These are phyloP conservation scores for Apogon talboti DNA, from an alignment of 2,797 vertebrate genomes.

Conservation along the genomic window DNA sequence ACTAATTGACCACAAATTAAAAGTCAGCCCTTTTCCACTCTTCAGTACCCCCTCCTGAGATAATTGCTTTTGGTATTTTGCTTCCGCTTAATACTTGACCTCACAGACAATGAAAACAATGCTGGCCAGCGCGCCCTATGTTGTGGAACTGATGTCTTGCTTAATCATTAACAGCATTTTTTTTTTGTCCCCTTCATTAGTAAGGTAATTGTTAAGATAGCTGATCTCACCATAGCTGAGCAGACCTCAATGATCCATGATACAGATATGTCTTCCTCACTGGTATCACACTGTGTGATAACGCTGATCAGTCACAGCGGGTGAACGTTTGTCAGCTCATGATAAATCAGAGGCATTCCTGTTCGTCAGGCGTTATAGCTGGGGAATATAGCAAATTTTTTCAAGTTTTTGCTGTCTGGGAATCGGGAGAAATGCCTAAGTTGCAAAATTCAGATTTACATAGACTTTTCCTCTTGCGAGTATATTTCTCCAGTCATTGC, in stretches of 20 bases:
- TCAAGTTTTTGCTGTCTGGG: too few species aligned
- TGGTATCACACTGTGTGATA: slow-evolving; percentile 19
- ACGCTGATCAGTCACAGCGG: slow-evolving; percentile 1
- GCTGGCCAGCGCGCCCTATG: slow-evolving; percentile 45
- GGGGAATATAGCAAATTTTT: too few species aligned
- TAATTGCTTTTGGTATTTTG: slow-evolving; percentile 52
- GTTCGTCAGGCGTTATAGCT: too few species aligned
- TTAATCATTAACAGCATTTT: slow-evolving; percentile 49
- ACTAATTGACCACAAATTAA: slow-evolving; percentile 56
- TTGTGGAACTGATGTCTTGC: slow-evolving; percentile 60
- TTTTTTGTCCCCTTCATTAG: slow-evolving; percentile 61
- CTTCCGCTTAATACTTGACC: slow-evolving; percentile 48
- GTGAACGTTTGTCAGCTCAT: background rate
- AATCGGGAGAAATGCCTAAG: too few species aligned
- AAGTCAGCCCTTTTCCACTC: slow-evolving; percentile 25
- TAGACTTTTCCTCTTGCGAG: too few species aligned
- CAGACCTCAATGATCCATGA: slow-evolving; percentile 46
- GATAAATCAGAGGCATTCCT: too few species aligned
- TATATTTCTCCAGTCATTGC: too few species aligned
- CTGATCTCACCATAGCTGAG: slow-evolving; percentile 46
- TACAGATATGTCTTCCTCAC: slow-evolving; percentile 35
- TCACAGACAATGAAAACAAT: slow-evolving; percentile 45
- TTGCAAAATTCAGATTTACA: too few species aligned
- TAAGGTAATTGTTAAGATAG: slow-evolving; percentile 59
- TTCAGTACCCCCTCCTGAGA: slow-evolving; percentile 16